Evolutionary conservation across 2,888 invertebrate species (phyloP), one percentile per base, ranked within the genome.

Genomic region (Lycia hirtaria): DNA sequence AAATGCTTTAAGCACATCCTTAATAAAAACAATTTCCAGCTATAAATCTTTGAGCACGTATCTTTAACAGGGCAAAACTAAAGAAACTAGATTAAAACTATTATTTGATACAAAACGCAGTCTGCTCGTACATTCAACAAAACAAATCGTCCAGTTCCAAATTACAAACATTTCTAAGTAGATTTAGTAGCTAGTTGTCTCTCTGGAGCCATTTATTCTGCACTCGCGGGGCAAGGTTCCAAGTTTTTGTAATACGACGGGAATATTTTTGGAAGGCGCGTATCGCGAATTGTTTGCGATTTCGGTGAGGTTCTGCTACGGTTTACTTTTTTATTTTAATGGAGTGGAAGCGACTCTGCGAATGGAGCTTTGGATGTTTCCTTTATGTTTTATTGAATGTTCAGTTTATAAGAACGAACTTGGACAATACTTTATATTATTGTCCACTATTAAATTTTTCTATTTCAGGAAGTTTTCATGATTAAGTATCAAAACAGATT

Each of bases 211-310:
- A 44, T 60, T 56, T 49, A 17, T 38, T 58, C 62, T 67, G 60
- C 53, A 52, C 61, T 57, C 62, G 37, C 53, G 65, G 64, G 68
- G 65, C 60, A 67, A 33, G 48, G 67, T 65, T 64, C 68, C 69
- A 72, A 72, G 68, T 71, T 71, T 71, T 72, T 72, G 67, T 66
- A 59, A 58, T 63, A 59, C 59, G 59, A 54, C 57, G 62, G 64
- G 67, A 64, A 68, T 66, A 67, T 68, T 70, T 68, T 64, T 65
- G 65, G 66, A 67, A 48, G 58, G 56, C 57, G 61, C 64, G 60
- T 64, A 66, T 67, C 58, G 65, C 50, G 64, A 62, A 66, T 70
- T 63, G 67, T 67, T 70, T 57, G 58, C 61, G 64, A 68, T 66
- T 64, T 65, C 43, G 44, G 17, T 35, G 51, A 58, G 53, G 50